Evolutionary conservation across 2,888 invertebrate genomes (phyloP).

Genomic region (Eucera pruinosa): DNA sequence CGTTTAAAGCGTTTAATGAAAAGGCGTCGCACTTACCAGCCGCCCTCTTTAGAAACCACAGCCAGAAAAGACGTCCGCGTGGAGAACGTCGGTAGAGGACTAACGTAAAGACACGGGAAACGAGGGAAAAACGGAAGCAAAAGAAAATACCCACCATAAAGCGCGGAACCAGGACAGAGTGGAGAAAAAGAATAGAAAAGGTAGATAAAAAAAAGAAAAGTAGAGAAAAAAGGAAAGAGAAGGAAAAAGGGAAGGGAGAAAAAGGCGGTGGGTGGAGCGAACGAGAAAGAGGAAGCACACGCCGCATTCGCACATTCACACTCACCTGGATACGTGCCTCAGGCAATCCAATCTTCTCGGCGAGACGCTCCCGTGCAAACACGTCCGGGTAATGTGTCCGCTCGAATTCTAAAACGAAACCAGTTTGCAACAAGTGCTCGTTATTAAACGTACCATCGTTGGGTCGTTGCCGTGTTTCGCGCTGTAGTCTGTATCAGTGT

Average conservation of each 20-base stretch:
- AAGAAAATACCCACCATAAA: too few relatives aligned
- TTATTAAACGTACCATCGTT: conserved; percentile 65
- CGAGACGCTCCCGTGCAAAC: conserved; percentile 97
- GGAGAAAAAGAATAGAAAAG: conserved; percentile 9
- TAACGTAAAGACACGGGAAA: neutral
- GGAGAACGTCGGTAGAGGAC: conserved; percentile 5
- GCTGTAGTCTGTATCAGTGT: too few relatives aligned
- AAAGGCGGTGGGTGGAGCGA: conserved; percentile 59
- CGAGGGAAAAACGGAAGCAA: too few relatives aligned
- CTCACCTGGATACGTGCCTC: conserved; percentile 99
- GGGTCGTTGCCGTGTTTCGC: conserved; percentile 20
- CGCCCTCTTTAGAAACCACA: conserved; percentile 55
- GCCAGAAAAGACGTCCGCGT: conserved; percentile 31
- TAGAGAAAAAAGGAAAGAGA: conserved; percentile 25
- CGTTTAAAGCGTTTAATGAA: conserved; percentile 75
- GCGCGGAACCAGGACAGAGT: neutral
- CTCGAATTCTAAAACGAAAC: conserved; percentile 93
- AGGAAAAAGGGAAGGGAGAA: conserved; percentile 1
- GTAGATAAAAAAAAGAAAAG: conserved; percentile 25
- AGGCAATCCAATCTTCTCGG: conserved; percentile 98
- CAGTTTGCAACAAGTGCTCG: conserved; percentile 79
- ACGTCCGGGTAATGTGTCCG: conserved; percentile 99
- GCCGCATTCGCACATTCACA: conserved; percentile 85
- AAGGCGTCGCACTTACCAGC: conserved; percentile 72
- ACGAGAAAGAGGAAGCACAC: conserved; percentile 75